A percentile compares a stretch with the other conserved stretches of the same genome.
These are phyloP conservation scores for Tetramorium alpestre DNA, from an alignment of 1,140 invertebrate genomes.

Conservation along the genomic window DNA sequence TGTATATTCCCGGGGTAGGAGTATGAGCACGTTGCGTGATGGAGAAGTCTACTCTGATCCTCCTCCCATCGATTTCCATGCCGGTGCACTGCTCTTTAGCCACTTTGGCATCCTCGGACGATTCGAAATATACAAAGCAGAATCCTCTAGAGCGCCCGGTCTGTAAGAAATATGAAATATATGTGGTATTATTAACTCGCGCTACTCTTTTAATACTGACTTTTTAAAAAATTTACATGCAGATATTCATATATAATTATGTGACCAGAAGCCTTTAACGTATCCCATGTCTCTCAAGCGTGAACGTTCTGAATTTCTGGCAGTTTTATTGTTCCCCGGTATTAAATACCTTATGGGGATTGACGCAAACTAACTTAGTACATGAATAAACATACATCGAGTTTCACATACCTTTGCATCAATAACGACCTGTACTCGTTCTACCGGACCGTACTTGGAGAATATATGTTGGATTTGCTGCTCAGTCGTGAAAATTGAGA, in stretches of 20 bases:
- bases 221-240: neutral
- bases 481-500: slow-evolving; percentile 97
- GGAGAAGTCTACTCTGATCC: slow-evolving; percentile 98
- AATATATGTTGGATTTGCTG: slow-evolving; percentile 97
- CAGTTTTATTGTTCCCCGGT: slow-evolving; percentile 75
- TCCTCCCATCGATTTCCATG: slow-evolving; percentile 96
- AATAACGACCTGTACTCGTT: slow-evolving; percentile 97
- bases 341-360: slow-evolving; percentile 15
- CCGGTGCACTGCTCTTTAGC: slow-evolving; percentile 98
- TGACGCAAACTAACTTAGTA: no score
- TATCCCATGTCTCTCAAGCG: slow-evolving; percentile 73
- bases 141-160: slow-evolving; percentile 97
- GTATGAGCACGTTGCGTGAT: slow-evolving; percentile 99
- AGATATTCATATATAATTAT: slow-evolving; percentile 35
- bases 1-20: slow-evolving; percentile 98
- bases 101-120: slow-evolving; percentile 94
- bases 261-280: slow-evolving; percentile 84
- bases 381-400: neutral
- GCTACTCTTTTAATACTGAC: neutral
- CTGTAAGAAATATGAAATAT: slow-evolving; percentile 82
- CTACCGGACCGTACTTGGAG: slow-evolving; percentile 95
- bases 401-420: slow-evolving; percentile 93
- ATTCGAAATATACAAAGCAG: slow-evolving; percentile 98
- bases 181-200: neutral
- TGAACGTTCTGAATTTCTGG: slow-evolving; percentile 83